Conservation (phyloP, 2,113 vertebrate species). For the Hypomesus transpacificus region DNA sequence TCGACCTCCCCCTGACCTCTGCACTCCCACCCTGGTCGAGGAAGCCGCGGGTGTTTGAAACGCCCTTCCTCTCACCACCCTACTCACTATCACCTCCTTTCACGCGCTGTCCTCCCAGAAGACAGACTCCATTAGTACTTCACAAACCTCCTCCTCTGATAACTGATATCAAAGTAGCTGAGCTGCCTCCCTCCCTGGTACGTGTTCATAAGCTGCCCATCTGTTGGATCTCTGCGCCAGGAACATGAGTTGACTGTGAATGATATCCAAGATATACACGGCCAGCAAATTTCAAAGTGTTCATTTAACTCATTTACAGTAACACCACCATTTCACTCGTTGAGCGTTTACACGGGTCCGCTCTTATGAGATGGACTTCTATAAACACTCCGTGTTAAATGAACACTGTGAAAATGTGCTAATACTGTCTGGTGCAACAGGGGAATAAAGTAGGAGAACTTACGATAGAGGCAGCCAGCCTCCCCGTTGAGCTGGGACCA, state of each 20-base stretch:
- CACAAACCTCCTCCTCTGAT: slow-evolving; percentile 9
- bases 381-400: too few species aligned
- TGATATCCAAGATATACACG: background rate
- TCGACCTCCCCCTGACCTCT: slow-evolving; percentile 41
- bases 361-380: too few species aligned
- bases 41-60: slow-evolving; percentile 24
- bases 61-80: slow-evolving; percentile 6
- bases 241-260: too few species aligned
- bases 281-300: too few species aligned
- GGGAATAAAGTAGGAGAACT: slow-evolving; percentile 63
- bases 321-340: too few species aligned
- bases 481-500: slow-evolving; percentile 81
- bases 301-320: too few species aligned
- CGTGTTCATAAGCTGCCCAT: too few species aligned
- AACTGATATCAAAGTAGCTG: background rate
- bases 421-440: background rate
- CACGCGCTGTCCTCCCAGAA: background rate
- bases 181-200: too few species aligned
- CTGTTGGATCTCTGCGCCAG: too few species aligned
- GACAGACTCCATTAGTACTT: background rate
- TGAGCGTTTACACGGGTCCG: too few species aligned
- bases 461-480: slow-evolving; percentile 83
- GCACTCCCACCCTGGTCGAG: slow-evolving; percentile 23
- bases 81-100: slow-evolving; percentile 2
- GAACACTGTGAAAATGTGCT: background rate